A percentile compares a stretch with the other conserved stretches of the same genome.
These are phyloP conservation scores for Camelus dromedarius DNA, from an alignment of 2,113 vertebrate genomes.

Conservation along the genomic window DNA sequence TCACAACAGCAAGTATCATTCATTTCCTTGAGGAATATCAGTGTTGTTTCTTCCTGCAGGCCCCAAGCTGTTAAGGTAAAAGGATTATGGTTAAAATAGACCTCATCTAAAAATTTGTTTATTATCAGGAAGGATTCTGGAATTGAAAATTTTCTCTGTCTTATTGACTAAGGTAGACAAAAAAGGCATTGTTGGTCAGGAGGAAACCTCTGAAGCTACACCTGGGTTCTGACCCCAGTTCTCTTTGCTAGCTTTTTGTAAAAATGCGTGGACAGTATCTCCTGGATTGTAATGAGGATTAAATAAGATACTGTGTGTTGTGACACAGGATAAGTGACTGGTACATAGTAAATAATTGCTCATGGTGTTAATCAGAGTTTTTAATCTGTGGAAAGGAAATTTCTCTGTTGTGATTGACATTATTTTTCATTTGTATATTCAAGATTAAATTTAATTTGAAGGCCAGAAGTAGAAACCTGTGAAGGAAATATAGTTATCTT, in stretches of 20 bases:
- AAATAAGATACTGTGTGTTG: constrained; percentile 28
- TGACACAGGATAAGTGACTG: not conserved
- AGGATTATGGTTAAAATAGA: not conserved
- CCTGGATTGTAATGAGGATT: not conserved
- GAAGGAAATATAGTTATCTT: constrained; percentile 20
- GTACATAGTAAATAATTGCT: not conserved
- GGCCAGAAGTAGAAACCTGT: constrained; percentile 22
- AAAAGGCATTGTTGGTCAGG: not conserved
- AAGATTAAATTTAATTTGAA: constrained; percentile 52
- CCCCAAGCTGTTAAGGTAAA: not conserved
- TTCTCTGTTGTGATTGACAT: not conserved
- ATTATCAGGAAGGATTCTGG: not conserved
- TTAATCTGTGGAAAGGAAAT: not conserved
- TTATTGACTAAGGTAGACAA: not conserved
- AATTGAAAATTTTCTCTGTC: not conserved
- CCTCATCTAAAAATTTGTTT: constrained; percentile 21
- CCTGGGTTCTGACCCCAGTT: not conserved
- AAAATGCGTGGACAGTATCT: not conserved
- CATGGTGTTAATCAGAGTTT: not conserved
- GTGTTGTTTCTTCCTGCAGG: not conserved
- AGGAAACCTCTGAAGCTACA: not conserved
- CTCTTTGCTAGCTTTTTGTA: constrained; percentile 15
- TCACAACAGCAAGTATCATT: not conserved
- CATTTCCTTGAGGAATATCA: not conserved
- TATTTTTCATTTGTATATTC: constrained; percentile 51